A percentile compares a stretch with the other conserved stretches of the same genome.
phyloP scores from a whole-genome alignment of 92 coral and sea anemone genomes.

The Zoanthus sansibaricus region DNA sequence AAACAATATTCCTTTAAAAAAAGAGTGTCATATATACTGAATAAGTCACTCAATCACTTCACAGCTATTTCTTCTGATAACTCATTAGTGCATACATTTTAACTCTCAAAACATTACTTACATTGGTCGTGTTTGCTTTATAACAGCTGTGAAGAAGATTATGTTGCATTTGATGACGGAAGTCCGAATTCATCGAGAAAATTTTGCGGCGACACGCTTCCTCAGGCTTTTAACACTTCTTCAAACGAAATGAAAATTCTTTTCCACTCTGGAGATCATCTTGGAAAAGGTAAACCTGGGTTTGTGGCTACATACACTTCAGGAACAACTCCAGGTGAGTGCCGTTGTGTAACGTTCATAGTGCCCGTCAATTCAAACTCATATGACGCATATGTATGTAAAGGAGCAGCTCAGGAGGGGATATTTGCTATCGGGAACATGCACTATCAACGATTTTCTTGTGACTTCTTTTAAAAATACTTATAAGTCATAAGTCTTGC shows the following conservation, averaged over 20 bases:
- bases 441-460: too few relatives aligned
- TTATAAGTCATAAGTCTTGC: too few relatives aligned
- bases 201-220: slow-evolving; percentile 88
- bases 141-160: slow-evolving; percentile 86
- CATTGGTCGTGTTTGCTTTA: background rate
- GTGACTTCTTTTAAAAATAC: too few relatives aligned
- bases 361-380: background rate
- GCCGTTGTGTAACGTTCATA: background rate
- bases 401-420: background rate
- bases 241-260: slow-evolving; percentile 79
- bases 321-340: slow-evolving; percentile 87
- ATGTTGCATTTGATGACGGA: slow-evolving; percentile 74
- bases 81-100: background rate
- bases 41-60: background rate
- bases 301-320: slow-evolving; percentile 97
- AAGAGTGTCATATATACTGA: too few relatives aligned
- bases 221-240: slow-evolving; percentile 75
- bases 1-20: too few relatives aligned
- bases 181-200: slow-evolving; percentile 67
- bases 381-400: too few relatives aligned
- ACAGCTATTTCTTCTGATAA: background rate
- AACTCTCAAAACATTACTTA: background rate
- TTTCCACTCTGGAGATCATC: slow-evolving; percentile 81
- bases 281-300: slow-evolving; percentile 87
- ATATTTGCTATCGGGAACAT: too few relatives aligned